Evolutionary conservation across 2,113 vertebrate species (phyloP).

Genomic region (Anguilla japonica): DNA sequence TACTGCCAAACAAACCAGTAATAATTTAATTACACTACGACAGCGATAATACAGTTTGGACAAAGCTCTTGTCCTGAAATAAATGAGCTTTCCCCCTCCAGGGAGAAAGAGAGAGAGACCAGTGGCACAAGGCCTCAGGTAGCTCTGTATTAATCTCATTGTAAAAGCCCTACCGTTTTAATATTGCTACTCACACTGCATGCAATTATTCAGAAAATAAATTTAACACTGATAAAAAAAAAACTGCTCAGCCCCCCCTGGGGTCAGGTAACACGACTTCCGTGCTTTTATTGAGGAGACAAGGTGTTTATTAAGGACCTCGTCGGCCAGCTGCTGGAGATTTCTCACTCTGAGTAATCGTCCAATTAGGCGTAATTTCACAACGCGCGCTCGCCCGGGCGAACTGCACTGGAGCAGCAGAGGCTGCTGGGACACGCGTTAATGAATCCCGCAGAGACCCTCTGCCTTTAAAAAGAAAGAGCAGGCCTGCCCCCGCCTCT

Average conservation of each 20-base stretch:
- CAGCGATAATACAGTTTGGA: slow-evolving; percentile 71
- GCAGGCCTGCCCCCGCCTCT: slow-evolving; percentile 84
- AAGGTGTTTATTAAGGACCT: slow-evolving; percentile 98
- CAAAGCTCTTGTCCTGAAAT: slow-evolving; percentile 74
- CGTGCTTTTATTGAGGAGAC: slow-evolving; percentile 97
- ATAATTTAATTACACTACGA: slow-evolving; percentile 77
- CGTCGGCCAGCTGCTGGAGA: slow-evolving; percentile 89
- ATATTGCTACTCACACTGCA: slow-evolving; percentile 85
- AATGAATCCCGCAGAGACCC: slow-evolving; percentile 98
- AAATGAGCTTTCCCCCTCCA: slow-evolving; percentile 79
- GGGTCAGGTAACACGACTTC: slow-evolving; percentile 95
- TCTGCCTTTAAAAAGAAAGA: slow-evolving; percentile 80
- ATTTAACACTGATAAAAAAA: slow-evolving; percentile 91
- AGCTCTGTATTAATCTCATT: slow-evolving; percentile 75
- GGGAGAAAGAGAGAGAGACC: slow-evolving; percentile 73
- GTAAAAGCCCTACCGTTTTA: slow-evolving; percentile 76
- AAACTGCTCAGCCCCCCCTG: slow-evolving; percentile 78
- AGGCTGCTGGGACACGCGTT: slow-evolving; percentile 90
- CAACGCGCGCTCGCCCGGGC: slow-evolving; percentile 87
- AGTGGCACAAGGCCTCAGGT: slow-evolving; percentile 75
- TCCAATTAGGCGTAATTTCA: slow-evolving; percentile 99
- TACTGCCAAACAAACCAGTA: slow-evolving; percentile 69
- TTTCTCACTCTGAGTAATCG: slow-evolving; percentile 99
- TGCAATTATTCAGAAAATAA: slow-evolving; percentile 98
- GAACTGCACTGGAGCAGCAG: slow-evolving; percentile 81